These are phyloP conservation scores for Erannis defoliaria DNA, from an alignment of 2,888 invertebrate genomes.

Conservation along the genomic window DNA sequence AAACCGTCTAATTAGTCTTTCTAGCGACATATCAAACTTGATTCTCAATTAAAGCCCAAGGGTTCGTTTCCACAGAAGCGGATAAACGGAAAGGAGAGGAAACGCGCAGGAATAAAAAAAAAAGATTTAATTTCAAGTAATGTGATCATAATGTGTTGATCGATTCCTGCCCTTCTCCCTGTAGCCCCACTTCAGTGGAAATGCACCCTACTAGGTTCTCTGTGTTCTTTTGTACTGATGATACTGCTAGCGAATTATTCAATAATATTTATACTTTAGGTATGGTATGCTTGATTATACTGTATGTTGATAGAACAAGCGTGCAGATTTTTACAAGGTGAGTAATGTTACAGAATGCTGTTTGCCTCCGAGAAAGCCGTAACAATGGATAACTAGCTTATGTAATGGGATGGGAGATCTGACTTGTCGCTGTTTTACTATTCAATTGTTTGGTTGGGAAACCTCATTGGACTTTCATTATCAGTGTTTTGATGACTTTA, in stretches of 20 bases:
- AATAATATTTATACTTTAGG: slow-evolving; percentile 4
- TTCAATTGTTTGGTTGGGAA: slow-evolving; percentile 13
- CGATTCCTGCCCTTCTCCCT: too few relatives aligned
- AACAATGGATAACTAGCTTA: slow-evolving; percentile 45
- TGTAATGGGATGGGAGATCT: slow-evolving; percentile 44
- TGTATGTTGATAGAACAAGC: background rate
- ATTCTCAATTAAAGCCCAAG: too few relatives aligned
- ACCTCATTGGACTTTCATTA: slow-evolving; percentile 10
- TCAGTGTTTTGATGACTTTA: background rate
- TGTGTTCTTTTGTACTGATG: background rate
- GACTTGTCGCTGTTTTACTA: background rate
- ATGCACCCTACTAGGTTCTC: background rate
- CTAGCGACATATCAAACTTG: too few relatives aligned
- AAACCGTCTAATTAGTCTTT: too few relatives aligned
- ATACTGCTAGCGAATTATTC: background rate
- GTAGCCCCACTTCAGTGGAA: too few relatives aligned
- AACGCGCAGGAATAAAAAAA: too few relatives aligned
- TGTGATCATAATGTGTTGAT: too few relatives aligned
- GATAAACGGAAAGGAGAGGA: too few relatives aligned
- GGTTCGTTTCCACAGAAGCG: too few relatives aligned
- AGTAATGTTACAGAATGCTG: slow-evolving; percentile 40
- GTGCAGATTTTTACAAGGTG: slow-evolving; percentile 27
- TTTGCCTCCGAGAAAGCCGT: slow-evolving; percentile 44
- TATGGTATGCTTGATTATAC: background rate
- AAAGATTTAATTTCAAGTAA: too few relatives aligned